Conservation (phyloP, 2,797 vertebrate species). For the Pelobates cultripes region DNA sequence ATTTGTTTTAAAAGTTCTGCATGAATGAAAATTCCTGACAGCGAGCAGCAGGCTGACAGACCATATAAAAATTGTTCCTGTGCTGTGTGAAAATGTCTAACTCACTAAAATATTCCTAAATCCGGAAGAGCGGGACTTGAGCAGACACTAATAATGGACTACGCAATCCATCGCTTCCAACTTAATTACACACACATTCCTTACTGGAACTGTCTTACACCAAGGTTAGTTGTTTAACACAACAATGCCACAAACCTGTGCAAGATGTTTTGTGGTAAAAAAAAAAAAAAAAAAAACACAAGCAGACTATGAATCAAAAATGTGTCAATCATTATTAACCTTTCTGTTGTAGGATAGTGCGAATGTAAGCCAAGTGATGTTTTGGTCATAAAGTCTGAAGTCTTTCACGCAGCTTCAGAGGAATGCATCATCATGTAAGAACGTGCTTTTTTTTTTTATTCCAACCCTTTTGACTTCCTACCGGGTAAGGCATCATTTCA, state of each 20-base stretch:
- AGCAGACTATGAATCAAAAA: neutral
- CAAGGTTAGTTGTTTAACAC: neutral
- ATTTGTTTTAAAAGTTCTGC: too few species aligned
- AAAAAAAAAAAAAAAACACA: neutral
- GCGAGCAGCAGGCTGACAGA: too few species aligned
- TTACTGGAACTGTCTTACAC: neutral
- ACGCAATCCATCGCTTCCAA: too few species aligned
- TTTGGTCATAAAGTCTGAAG: neutral
- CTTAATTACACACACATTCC: neutral
- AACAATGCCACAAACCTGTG: neutral
- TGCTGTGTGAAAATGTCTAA: too few species aligned
- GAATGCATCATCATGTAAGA: constrained; percentile 8
- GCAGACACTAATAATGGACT: too few species aligned
- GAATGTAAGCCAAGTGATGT: neutral
- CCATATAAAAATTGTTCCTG: too few species aligned
- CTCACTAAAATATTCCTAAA: too few species aligned
- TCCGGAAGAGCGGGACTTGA: too few species aligned
- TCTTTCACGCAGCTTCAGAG: neutral
- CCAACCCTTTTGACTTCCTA: neutral
- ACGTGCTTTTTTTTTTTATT: neutral
- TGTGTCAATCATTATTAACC: neutral
- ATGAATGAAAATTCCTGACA: too few species aligned
- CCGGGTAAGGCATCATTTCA: constrained; percentile 11
- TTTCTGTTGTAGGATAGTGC: neutral
- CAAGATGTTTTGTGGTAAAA: neutral